Base-by-base conservation (phyloP, 2,797 vertebrate genomes). In the Hyperoplus immaculatus region DNA sequence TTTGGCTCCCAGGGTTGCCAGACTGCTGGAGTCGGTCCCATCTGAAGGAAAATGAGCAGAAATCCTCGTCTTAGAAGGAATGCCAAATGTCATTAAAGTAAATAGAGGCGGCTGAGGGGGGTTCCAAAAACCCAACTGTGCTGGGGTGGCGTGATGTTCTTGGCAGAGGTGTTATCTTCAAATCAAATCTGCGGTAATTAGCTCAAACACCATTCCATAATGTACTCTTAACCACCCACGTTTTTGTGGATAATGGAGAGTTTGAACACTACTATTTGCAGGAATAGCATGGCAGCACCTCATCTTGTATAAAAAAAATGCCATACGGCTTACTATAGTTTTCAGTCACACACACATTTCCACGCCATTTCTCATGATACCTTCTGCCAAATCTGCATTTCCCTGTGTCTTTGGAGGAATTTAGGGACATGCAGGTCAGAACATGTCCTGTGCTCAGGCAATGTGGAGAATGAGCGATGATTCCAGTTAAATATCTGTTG, bases 51-150 rank as follows among this genome's bases (percentile, higher is more conserved):
- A 92, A 92, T 71, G 43, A 86, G 77, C 74, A 71, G 61, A 88
- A 82, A 85, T 87, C 77, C 66, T 62, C 18, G 8, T 69, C 76
- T 92, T 68, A 59, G 69, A 87, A 83, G 55, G 72, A 83, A 88
- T 83, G 91, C 89, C 86, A 93, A 90, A 82, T 58, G 77, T 80
- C 87, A 89, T 93, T 90, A 89, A 86, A 78, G 77, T 90, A 85
- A 89, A 90, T 81, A 73, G 79, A 75, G 74, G 74, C 79, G 71
- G 74, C 81, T 47, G 69, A 86, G 80, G 86, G 29, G 88, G 75
- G 76, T 88, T 90, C 82, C 73, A 82, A 86, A 89, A 87, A 77
- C 74, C 86, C 70, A 80, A 81, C 84, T 43, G 78, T 49, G 59
- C 74, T 58, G 14, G 50, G 78, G 78, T 85, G 50, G 51, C 66